Evolutionary conservation across 2,113 vertebrate species (phyloP), one percentile per base, ranked within the genome.

Genomic region (Xiphophorus maculatus): DNA sequence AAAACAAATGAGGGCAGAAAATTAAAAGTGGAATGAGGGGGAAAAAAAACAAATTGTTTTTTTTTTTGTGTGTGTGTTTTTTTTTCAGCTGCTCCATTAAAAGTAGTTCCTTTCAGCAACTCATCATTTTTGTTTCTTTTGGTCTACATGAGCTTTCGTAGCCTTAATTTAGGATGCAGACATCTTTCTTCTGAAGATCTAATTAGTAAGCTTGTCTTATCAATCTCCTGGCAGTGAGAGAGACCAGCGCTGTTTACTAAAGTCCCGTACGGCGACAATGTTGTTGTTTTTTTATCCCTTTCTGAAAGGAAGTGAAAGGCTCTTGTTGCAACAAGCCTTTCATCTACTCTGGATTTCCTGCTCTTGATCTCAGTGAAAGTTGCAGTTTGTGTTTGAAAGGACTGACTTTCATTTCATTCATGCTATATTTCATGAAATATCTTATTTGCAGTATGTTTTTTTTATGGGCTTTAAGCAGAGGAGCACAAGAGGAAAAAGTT

Each of bases 101-200:
- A 84, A 76, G 81, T 72, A 54, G 71, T 81, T 69, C 74, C 73
- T 37, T 51, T 79, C 32, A 80, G 62, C 62, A 58, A 3, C 29
- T 76, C 70, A 61, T 75, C 32, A 0, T 83, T 58, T 65, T 37
- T 37, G 0, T 37, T 37, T 12, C 10, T 37, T 12, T 73, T 58
- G 58, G 33, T 25, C 22, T 68, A 74, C 63, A 29, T 72, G 35
- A 60, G 17, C 27, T 37, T 32, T 78, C 87, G 85, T 63, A 80
- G 86, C 88, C 86, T 88, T 92, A 83, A 89, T 90, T 90, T 78
- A 70, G 58, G 25, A 85, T 63, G 60, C 66, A 85, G 73, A 84
- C 32, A 19, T 65, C 29, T 76, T 51, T 79, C 19, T 60, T 66
- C 72, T 72, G 32, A 27, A 81, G 73, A 77, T 75, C 84, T 92